Evolutionary conservation across 2,113 vertebrate species (phyloP), one percentile per base, ranked within the genome.

Genomic region (Nesoenas mayeri): DNA sequence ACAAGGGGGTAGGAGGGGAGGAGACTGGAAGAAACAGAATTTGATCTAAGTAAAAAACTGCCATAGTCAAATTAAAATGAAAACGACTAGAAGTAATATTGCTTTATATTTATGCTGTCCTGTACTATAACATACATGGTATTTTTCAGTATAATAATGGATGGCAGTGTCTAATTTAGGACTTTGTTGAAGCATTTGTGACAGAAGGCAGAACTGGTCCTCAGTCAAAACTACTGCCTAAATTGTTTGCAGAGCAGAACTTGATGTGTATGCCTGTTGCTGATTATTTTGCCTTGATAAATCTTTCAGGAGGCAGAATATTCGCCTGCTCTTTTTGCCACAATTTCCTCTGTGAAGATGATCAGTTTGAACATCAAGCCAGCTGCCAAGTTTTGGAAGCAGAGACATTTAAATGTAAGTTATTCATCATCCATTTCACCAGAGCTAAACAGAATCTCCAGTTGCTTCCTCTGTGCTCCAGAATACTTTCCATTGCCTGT

Each of bases 331-430:
- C 99, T 75, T 99, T 99, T 96, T 99, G 99, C 88, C 98, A 99
- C 29, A 99, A 99, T 96, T 99, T 99, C 97, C 97, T 99, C 61
- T 99, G 99, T 95, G 99, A 99, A 98, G 99, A 99, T 93, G 99
- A 99, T 97, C 99, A 99, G 91, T 99, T 99, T 98, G 99, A 99
- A 77, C 99, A 99, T 96, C 99, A 99, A 98, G 99, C 99, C 64
- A 99, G 99, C 97, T 99, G 99, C 97, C 99, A 99, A 92, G 98
- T 99, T 94, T 97, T 99, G 93, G 99, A 99, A 96, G 98, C 99
- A 20, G 99, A 99, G 97, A 99, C 99, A 22, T 99, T 97, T 97
- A 99, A 99, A 97, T 99, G 99, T 99, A 98, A 99, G 99, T 98
- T 81, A 36, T 71, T 61, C 56, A 47, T 22, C 32, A 29, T 29